Base-by-base conservation (phyloP, 1,140 invertebrate genomes). In the Lordiphosa stackelbergi region DNA sequence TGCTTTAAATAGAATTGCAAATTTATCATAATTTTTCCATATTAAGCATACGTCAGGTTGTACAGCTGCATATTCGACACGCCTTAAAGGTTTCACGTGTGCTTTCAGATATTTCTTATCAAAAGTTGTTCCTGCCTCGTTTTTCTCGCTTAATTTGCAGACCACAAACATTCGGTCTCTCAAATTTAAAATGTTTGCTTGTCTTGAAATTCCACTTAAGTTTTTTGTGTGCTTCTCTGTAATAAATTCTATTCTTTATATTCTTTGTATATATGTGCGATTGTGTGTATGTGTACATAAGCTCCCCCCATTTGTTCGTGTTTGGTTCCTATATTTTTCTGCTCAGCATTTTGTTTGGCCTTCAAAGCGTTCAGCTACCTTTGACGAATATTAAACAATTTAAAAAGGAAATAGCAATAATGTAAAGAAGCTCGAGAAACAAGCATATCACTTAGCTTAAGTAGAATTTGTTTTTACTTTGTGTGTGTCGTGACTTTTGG, bases 351-450 rank as follows among this genome's bases (percentile, higher is more conserved):
- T 73, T 83, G 77, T 83, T 83, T 83, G 77, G 77, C 77, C 77
- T 83, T 83, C 72, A 64, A 58, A 42, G 78, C 77, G 77, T 83
- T 77, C 77, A 74, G 69, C 69, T 73, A 83, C 77, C 77, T 83
- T 83, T 83, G 68, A 83, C 68, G 75, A 81, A 81, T 81, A 83
- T 81, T 83, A 81, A 81, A 75, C 77, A 83, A 81, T 83, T 83
- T 83, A 60, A 79, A 68, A 62, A 65, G 60, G 51, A 69, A 54
- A 79, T 74, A 74, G 66, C 55, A 81, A 81, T 70, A 79, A 48
- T 79, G 75, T 79, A 81, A 83, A 74, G 59, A 81, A 79, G 62
- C 74, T 53, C 69, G 70, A 73, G 65, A 81, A 71, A 71, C 75
- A 72, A 64, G 58, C 71, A 75, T 66, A 71, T 75, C 66, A 81